Evolutionary conservation across 2,797 vertebrate genomes (phyloP).

Genomic region (Eurystomus glaucurus): DNA sequence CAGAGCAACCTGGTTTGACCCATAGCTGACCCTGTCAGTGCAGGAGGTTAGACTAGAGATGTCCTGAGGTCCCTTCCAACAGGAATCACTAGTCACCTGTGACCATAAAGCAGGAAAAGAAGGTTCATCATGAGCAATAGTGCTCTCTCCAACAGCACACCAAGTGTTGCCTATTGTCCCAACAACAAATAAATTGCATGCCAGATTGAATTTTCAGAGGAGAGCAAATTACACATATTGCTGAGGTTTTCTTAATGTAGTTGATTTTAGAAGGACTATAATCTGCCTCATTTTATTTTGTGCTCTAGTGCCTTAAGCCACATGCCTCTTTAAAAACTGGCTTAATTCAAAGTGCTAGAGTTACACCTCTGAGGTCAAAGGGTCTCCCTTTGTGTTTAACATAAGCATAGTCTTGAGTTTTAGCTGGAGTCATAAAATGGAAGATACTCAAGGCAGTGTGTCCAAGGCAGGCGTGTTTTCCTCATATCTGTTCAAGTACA

Average conservation of each 20-base stretch:
- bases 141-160: not conserved
- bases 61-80: not conserved
- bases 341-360: not conserved
- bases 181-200: not conserved
- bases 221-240: not conserved
- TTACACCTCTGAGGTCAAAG: not conserved
- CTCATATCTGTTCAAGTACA: not conserved
- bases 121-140: not conserved
- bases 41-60: not conserved
- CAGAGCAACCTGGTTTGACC: not conserved
- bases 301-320: not conserved
- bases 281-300: not conserved
- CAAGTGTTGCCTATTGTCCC: accelerated
- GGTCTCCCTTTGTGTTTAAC: not conserved
- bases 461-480: not conserved
- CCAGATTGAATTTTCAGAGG: not conserved
- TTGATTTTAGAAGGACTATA: not conserved
- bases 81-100: not conserved
- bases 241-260: not conserved
- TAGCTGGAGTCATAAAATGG: not conserved
- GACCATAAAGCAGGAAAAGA: not conserved
- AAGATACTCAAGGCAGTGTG: not conserved
- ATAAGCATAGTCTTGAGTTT: not conserved
- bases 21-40: not conserved
- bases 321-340: not conserved